These are phyloP conservation scores for Macrobrachium nipponense DNA, from an alignment of 1,140 invertebrate species.

Conservation along the genomic window DNA sequence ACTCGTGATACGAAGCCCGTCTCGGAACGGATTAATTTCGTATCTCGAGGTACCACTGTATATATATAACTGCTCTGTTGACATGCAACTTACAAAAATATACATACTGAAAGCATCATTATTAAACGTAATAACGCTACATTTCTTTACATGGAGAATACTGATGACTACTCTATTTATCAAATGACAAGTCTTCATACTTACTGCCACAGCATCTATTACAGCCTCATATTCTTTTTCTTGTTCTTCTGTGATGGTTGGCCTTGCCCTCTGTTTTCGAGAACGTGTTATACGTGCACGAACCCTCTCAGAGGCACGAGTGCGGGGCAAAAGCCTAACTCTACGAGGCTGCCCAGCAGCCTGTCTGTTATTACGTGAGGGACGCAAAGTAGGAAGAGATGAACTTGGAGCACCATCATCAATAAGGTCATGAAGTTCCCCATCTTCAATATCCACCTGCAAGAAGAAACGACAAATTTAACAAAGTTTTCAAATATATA, in stretches of 20 bases:
- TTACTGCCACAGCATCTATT: constrained; percentile 52
- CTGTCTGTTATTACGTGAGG: constrained; percentile 26
- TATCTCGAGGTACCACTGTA: no score
- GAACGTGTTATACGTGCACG: constrained; percentile 61
- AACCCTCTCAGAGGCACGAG: constrained; percentile 59
- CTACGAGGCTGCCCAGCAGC: constrained; percentile 5
- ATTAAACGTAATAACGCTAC: no score
- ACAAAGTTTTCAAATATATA: no score
- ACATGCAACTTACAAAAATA: no score
- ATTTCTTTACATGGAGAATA: no score
- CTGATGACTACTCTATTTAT: no score
- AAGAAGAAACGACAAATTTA: not conserved
- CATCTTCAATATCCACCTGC: constrained; percentile 47
- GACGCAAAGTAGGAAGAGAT: constrained; percentile 47
- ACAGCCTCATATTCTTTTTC: constrained; percentile 31
- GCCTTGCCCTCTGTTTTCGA: constrained; percentile 39
- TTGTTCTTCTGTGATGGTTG: constrained; percentile 8
- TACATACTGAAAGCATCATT: no score
- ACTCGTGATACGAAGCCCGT: no score
- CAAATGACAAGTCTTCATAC: not conserved
- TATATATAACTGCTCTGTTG: no score
- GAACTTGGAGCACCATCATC: constrained; percentile 56
- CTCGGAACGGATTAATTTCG: no score
- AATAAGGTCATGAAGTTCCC: constrained; percentile 40
- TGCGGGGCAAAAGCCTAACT: constrained; percentile 51